These are phyloP conservation scores for Serranus cabrilla DNA, from an alignment of 2,797 vertebrate genomes.

Conservation along the genomic window DNA sequence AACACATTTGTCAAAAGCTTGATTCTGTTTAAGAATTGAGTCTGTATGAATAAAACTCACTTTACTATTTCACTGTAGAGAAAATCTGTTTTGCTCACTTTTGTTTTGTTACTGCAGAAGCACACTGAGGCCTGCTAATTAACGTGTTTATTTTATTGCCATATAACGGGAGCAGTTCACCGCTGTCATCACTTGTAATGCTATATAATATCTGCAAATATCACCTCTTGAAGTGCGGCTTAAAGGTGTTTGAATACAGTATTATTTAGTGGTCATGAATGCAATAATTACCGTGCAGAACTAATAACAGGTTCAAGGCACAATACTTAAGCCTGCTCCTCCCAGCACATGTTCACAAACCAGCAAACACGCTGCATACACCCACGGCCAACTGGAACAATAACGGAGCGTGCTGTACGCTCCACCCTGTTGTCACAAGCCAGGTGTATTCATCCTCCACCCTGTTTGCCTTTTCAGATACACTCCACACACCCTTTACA, in stretches of 20 bases:
- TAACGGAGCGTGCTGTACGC: constrained; percentile 26
- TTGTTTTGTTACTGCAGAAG: constrained; percentile 6
- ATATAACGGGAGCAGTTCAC: constrained; percentile 15
- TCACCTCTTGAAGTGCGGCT: constrained; percentile 50
- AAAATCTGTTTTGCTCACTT: constrained; percentile 20
- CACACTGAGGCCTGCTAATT: constrained; percentile 1
- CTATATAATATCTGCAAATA: constrained; percentile 58
- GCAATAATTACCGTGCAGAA: constrained; percentile 62
- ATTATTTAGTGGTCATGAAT: constrained; percentile 66
- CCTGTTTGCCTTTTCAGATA: constrained; percentile 63
- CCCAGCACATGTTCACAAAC: constrained; percentile 69
- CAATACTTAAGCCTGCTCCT: constrained; percentile 65
- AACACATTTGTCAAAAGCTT: not conserved
- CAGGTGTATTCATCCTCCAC: constrained; percentile 59
- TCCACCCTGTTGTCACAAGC: constrained; percentile 44
- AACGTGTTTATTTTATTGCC: constrained; percentile 44
- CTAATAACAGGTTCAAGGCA: constrained; percentile 70
- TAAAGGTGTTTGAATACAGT: constrained; percentile 51
- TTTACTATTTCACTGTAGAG: not conserved
- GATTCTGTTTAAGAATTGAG: too few species aligned
- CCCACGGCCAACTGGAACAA: constrained; percentile 59
- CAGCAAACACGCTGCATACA: constrained; percentile 65
- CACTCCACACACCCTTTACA: constrained; percentile 51
- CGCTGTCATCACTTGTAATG: constrained; percentile 48
- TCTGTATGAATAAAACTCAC: not conserved